A percentile compares a stretch with the other conserved stretches of the same genome.
These are phyloP conservation scores for Melanostoma mellinum DNA, from an alignment of 2,888 invertebrate genomes.

Conservation along the genomic window DNA sequence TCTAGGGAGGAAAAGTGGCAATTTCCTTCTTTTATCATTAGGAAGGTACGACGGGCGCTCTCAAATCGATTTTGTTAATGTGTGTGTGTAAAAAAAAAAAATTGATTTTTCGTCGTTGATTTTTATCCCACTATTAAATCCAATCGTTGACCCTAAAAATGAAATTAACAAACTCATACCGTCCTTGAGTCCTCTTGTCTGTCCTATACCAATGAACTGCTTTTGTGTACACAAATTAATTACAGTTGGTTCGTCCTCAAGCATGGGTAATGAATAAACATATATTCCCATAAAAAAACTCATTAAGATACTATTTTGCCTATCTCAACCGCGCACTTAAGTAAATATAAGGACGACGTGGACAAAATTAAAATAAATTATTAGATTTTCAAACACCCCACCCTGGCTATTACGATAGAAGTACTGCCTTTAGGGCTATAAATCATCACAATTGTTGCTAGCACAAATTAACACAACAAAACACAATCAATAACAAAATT, in stretches of 20 bases:
- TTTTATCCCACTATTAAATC: no score
- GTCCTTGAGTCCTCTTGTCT: background rate
- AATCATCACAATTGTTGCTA: conserved; percentile 64
- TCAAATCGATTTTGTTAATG: no score
- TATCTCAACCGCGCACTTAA: conserved; percentile 10
- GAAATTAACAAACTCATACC: background rate
- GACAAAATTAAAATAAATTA: conserved; percentile 57
- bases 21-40: conserved; percentile 42
- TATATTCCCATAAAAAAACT: conserved; percentile 14
- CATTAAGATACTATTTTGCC: conserved; percentile 27
- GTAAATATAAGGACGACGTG: conserved; percentile 1
- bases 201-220: background rate
- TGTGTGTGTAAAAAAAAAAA: no score
- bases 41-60: background rate
- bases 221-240: conserved; percentile 42
- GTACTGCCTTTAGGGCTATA: conserved; percentile 42
- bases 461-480: conserved; percentile 62
- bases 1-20: conserved; percentile 25
- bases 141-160: background rate
- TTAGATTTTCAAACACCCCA: conserved; percentile 31
- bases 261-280: conserved; percentile 40
- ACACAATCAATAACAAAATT: conserved; percentile 61
- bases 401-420: conserved; percentile 27
- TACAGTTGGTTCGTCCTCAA: conserved; percentile 31
- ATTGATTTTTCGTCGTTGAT: no score